Percentiles rank a stretch among this genome's conserved stretches.
phyloP scores from a whole-genome alignment of 1,140 invertebrate species.

The Lasioglossum albipes region DNA sequence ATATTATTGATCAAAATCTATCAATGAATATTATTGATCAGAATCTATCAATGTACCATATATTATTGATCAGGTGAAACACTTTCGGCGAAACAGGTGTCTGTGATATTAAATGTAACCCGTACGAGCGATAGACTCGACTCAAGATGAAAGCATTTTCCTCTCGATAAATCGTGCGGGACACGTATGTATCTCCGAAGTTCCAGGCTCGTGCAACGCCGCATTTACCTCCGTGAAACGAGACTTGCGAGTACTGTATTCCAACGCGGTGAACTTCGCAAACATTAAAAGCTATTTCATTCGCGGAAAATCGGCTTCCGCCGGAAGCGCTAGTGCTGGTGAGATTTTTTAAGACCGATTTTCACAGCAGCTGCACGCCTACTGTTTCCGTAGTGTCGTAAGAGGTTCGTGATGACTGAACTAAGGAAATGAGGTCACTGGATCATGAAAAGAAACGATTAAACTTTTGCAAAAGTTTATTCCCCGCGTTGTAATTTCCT shows the following conservation, averaged over 20 bases:
- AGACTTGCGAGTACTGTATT: background rate
- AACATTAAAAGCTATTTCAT: constrained; percentile 6
- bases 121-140: too few relatives aligned
- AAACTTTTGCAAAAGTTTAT: background rate
- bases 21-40: too few relatives aligned
- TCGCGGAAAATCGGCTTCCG: background rate
- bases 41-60: too few relatives aligned
- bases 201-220: background rate
- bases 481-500: background rate
- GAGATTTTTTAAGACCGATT: background rate
- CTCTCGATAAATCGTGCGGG: background rate
- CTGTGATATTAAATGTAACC: too few relatives aligned
- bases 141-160: background rate
- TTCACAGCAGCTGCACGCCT: background rate
- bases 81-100: too few relatives aligned
- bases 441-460: background rate
- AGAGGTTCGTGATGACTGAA: background rate
- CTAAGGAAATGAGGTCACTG: background rate
- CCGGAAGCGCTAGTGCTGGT: background rate
- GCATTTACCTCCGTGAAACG: background rate
- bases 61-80: too few relatives aligned
- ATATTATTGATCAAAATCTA: too few relatives aligned
- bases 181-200: background rate
- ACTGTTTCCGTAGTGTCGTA: background rate
- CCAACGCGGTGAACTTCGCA: background rate